Percentiles rank a stretch among this genome's conserved stretches.
Evolutionary conservation across 2,888 invertebrate genomes (phyloP).

Genomic region (Zelleria hepariella): DNA sequence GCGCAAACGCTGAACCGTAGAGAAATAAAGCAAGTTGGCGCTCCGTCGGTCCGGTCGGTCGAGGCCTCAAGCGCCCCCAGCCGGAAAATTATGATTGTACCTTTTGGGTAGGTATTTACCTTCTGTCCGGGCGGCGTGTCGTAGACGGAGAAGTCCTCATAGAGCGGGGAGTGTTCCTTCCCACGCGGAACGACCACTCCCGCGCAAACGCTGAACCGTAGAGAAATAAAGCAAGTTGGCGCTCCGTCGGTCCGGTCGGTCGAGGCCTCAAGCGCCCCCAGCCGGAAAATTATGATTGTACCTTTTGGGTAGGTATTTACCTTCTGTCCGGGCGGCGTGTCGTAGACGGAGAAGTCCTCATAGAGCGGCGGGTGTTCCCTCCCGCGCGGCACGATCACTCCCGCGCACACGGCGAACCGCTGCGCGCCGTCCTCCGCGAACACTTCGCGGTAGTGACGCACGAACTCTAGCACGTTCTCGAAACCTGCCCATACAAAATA

Average conservation of each 20-base stretch:
- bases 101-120: too few species aligned
- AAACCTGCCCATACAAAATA: slow-evolving; percentile 24
- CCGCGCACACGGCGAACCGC: slow-evolving; percentile 33
- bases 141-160: slow-evolving; percentile 55
- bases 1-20: slow-evolving; percentile 29
- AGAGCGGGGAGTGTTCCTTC: slow-evolving; percentile 17
- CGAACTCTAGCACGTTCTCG: slow-evolving; percentile 36
- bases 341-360: slow-evolving; percentile 56
- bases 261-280: too few species aligned
- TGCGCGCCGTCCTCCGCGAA: slow-evolving; percentile 18
- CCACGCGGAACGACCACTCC: slow-evolving; percentile 36
- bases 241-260: too few species aligned
- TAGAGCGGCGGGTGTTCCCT: slow-evolving; percentile 17
- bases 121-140: slow-evolving; percentile 67
- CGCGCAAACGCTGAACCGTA: slow-evolving; percentile 28
- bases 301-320: slow-evolving; percentile 26
- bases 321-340: slow-evolving; percentile 67
- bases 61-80: too few species aligned
- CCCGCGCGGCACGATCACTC: slow-evolving; percentile 32
- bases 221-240: too few species aligned
- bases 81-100: too few species aligned
- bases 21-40: too few species aligned
- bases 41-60: too few species aligned
- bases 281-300: too few species aligned
- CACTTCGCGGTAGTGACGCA: slow-evolving; percentile 36